phyloP scores from a whole-genome alignment of 2,113 vertebrate species.

The Rhizomys pruinosus region DNA sequence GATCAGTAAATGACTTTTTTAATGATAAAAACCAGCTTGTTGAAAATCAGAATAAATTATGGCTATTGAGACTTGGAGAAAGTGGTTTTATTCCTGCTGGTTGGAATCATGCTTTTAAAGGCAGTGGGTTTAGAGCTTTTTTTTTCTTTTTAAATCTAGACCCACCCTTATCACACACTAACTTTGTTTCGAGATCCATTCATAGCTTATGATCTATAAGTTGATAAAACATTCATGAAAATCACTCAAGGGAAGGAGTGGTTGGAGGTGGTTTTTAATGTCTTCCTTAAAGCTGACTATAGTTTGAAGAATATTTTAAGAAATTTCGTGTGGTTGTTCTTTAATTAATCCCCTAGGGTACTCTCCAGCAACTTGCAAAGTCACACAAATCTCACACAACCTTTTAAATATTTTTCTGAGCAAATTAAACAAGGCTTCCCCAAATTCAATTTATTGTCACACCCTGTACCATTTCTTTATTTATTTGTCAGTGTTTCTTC shows the following conservation, averaged over 20 bases:
- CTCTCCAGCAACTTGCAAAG: not conserved
- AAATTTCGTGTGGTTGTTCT: not conserved
- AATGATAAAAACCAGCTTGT: conserved; percentile 50
- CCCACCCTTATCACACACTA: not conserved
- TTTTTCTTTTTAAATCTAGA: not conserved
- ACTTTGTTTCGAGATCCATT: conserved; percentile 31
- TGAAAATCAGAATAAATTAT: conserved; percentile 50
- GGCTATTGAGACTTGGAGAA: not conserved
- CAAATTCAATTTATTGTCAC: conserved; percentile 1
- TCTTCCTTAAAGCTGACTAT: conserved; percentile 16
- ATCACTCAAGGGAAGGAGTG: not conserved
- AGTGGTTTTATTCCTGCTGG: not conserved
- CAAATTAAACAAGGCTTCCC: conserved; percentile 4
- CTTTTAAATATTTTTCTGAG: conserved; percentile 16
- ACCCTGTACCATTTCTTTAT: not conserved
- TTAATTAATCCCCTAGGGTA: not conserved
- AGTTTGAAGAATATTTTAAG: conserved; percentile 11
- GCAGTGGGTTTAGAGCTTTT: not conserved
- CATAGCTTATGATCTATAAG: not conserved
- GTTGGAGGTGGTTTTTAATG: not conserved
- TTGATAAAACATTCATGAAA: conserved; percentile 26
- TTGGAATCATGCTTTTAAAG: not conserved
- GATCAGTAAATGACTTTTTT: conserved; percentile 27
- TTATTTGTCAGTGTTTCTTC: not conserved
- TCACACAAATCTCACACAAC: not conserved